These are phyloP conservation scores for Caranx melampygus DNA, from an alignment of 2,113 vertebrate species.

Conservation along the genomic window DNA sequence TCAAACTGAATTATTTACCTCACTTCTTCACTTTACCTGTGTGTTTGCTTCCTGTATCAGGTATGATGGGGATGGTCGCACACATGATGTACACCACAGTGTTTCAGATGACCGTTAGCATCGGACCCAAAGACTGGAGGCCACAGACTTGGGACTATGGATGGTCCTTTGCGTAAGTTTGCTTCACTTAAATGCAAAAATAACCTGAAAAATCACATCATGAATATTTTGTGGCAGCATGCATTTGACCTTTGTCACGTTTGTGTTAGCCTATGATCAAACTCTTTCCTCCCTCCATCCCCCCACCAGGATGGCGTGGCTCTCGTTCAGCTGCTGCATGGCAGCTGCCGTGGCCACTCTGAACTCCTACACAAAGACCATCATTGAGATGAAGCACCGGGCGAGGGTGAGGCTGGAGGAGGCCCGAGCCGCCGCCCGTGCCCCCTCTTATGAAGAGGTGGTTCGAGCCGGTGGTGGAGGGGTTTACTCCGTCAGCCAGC, in stretches of 20 bases:
- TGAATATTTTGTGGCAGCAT: no score
- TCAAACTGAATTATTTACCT: not conserved
- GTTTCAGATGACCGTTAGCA: constrained; percentile 90
- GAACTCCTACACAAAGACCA: constrained; percentile 89
- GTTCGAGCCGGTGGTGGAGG: constrained; percentile 60
- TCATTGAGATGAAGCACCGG: constrained; percentile 85
- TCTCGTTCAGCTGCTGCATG: constrained; percentile 90
- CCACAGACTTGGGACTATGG: constrained; percentile 90
- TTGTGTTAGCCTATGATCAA: not conserved
- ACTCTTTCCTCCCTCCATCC: constrained; percentile 8
- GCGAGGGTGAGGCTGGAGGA: constrained; percentile 82
- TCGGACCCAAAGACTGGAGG: constrained; percentile 90
- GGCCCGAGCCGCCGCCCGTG: constrained; percentile 61
- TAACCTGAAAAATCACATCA: no score
- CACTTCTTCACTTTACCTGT: not conserved
- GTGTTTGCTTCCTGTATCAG: constrained; percentile 47
- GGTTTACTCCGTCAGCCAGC: constrained; percentile 83
- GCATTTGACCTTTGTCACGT: not conserved
- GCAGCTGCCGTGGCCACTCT: constrained; percentile 86
- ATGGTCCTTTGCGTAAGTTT: constrained; percentile 84
- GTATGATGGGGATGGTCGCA: constrained; percentile 87
- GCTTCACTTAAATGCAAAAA: not conserved
- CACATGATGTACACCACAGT: constrained; percentile 92
- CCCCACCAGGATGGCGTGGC: constrained; percentile 84
- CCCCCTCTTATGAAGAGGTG: constrained; percentile 83